Evolutionary conservation across 2,888 invertebrate species (phyloP), one percentile per base, ranked within the genome.

Genomic region (Thera britannica): DNA sequence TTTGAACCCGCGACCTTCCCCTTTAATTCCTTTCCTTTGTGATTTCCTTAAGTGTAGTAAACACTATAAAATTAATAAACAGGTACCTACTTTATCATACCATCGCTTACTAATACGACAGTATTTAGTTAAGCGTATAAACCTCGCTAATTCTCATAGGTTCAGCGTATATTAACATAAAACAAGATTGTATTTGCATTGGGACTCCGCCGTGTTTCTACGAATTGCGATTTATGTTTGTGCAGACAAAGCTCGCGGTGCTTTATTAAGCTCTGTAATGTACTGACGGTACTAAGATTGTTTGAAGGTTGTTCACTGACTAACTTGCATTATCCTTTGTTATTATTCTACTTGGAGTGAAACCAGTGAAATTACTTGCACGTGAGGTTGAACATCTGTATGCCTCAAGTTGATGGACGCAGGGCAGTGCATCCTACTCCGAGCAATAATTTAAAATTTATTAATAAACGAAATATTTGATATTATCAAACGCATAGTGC

Each of bases 141-240:
- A 66, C 60, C 49, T 44, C 38, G 58, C 51, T 65, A 60, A 67
- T 60, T 48, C 61, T 35, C 59, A 65, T 65, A 68, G 51, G 58
- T 70, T 66, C 62, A 41, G 57, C 8, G 54, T 66, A 63, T 67
- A 73, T 74, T 71, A 68, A 58, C 70, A 72, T 68, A 65, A 70
- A 68, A 62, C 75, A 69, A 59, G 62, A 69, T 62, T 55, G 58
- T 64, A 68, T 65, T 67, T 72, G 54, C 69, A 66, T 66, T 63
- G 49, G 56, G 56, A 62, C 46, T 65, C 57, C 41, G 52, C 35
- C 54, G 44, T 62, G 66, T 59, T 87, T 87, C 88, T 77, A 76
- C 77, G 87, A 86, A 88, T 85, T 79, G 79, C 81, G 76, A 83
- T 87, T 84, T 80, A 73, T 71, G 75, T 72, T 62, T 63, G 62